These are phyloP conservation scores for Heterodera schachtii DNA, from an alignment of 1,140 invertebrate genomes.

Conservation along the genomic window DNA sequence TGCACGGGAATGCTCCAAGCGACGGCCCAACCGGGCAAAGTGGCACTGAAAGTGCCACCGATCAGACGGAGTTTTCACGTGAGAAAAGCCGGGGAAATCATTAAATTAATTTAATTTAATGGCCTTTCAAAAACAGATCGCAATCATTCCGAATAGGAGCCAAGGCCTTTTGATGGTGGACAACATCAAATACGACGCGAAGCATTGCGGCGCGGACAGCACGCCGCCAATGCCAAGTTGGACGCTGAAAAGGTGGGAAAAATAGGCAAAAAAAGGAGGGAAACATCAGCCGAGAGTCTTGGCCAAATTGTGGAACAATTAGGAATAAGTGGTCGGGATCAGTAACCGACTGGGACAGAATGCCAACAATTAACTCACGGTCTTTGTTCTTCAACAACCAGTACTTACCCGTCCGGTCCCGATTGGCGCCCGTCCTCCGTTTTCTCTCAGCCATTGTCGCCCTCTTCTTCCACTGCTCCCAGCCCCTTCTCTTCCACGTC, in stretches of 20 bases:
- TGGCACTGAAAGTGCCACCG: constrained; percentile 61
- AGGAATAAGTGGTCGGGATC: too few relatives aligned
- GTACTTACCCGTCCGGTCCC: neutral
- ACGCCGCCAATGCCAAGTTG: constrained; percentile 14
- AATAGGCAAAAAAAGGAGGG: too few relatives aligned
- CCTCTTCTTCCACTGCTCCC: constrained; percentile 7
- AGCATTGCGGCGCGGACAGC: constrained; percentile 34
- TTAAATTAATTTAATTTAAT: constrained; percentile 21
- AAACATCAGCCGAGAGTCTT: neutral
- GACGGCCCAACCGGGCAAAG: constrained; percentile 62
- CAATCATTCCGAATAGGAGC: constrained; percentile 55
- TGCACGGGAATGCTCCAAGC: constrained; percentile 62
- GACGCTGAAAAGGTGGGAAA: neutral
- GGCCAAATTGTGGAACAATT: neutral
- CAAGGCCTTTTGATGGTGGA: constrained; percentile 58
- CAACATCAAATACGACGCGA: constrained; percentile 59
- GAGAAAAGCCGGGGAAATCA: constrained; percentile 3
- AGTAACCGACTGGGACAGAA: too few relatives aligned
- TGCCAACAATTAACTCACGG: too few relatives aligned
- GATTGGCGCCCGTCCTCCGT: neutral
- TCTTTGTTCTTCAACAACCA: neutral
- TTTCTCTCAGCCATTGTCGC: neutral
- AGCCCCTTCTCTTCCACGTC: neutral
- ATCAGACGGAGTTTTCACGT: constrained; percentile 59
- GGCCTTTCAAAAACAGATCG: constrained; percentile 44